phyloP scores from a whole-genome alignment of 2,888 invertebrate genomes.

The Philereme transversata region DNA sequence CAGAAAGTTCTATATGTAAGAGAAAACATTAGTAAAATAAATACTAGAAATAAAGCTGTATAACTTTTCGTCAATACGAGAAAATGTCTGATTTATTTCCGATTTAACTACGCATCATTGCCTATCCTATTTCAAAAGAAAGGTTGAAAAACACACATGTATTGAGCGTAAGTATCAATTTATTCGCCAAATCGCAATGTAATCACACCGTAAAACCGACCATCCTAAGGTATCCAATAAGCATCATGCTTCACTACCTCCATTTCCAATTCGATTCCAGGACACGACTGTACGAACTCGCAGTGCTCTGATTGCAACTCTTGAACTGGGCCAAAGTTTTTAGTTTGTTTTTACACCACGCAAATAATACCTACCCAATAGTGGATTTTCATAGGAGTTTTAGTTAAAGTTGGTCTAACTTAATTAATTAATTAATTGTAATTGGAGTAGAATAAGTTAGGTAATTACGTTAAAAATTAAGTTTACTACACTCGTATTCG shows the following conservation, averaged over 20 bases:
- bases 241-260: conserved; percentile 22
- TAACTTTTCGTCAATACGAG: too few species aligned
- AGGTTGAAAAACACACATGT: background rate
- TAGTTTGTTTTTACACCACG: background rate
- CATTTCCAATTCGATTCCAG: conserved; percentile 53
- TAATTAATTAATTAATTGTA: too few species aligned
- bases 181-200: conserved; percentile 31
- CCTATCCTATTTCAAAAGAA: background rate
- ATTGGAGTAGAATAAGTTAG: too few species aligned
- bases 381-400: too few species aligned
- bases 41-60: too few species aligned
- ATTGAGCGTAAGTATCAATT: conserved; percentile 26
- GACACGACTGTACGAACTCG: conserved; percentile 59
- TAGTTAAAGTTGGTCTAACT: too few species aligned
- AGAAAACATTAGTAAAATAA: too few species aligned
- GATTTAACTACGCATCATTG: background rate
- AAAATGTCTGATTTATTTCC: background rate
- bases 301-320: conserved; percentile 41
- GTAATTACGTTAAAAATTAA: too few species aligned
- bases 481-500: too few species aligned
- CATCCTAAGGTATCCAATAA: conserved; percentile 31
- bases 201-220: conserved; percentile 35
- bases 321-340: background rate
- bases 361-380: too few species aligned
- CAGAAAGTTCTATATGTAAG: too few species aligned